Conservation (phyloP, 92 coral and sea anemone genomes). For the Siderastrea siderea region DNA sequence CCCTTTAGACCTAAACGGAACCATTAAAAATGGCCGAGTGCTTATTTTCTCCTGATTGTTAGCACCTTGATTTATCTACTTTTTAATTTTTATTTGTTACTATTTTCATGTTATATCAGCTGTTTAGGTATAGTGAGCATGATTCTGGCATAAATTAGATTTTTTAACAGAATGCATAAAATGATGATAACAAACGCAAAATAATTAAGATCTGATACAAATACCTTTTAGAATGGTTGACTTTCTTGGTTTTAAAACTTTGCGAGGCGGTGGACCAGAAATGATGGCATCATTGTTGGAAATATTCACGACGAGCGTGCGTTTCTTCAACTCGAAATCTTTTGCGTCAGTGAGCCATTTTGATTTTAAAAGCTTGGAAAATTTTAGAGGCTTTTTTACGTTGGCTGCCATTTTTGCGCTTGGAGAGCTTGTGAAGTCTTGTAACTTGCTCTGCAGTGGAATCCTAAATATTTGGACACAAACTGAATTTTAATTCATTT, state of each 20-base stretch:
- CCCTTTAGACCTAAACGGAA: no score
- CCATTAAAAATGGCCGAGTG: no score
- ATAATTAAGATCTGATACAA: no score
- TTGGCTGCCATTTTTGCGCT: constrained; percentile 14
- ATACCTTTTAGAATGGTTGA: constrained; percentile 59
- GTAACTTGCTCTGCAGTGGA: background rate
- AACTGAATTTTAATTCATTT: no score
- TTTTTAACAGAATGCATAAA: no score
- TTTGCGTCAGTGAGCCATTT: constrained; percentile 67
- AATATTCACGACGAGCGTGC: constrained; percentile 47
- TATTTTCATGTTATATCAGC: no score
- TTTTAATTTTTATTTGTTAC: no score
- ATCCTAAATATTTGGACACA: background rate
- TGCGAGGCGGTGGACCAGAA: constrained; percentile 50
- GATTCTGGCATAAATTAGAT: no score
- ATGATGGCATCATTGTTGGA: constrained; percentile 63
- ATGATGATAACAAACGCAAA: no score
- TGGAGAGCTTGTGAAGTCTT: background rate
- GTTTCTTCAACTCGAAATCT: constrained; percentile 34
- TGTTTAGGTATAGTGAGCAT: no score
- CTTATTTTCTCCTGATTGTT: no score
- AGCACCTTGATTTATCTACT: no score
- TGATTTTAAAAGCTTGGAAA: constrained; percentile 51
- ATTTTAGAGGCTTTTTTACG: constrained; percentile 3
- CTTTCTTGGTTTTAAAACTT: constrained; percentile 66